These are phyloP conservation scores for Craterocephalus amniculus DNA, from an alignment of 2,797 vertebrate genomes.

Conservation along the genomic window DNA sequence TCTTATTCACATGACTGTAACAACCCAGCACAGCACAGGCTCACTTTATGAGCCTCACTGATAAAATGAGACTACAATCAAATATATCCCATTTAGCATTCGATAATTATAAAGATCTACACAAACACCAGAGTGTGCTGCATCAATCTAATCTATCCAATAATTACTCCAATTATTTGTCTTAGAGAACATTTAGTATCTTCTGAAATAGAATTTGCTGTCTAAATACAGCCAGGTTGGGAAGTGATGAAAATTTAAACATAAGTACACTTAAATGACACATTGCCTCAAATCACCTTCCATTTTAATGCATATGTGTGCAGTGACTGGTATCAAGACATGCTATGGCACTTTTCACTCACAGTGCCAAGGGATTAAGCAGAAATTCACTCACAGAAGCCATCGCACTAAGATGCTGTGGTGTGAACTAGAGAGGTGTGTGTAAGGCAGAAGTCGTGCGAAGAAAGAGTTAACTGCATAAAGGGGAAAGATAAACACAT, in stretches of 20 bases:
- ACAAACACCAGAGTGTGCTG: conserved; percentile 6
- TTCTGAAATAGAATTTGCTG: conserved; percentile 8
- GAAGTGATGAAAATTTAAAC: conserved; percentile 4
- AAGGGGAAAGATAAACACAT: conserved; percentile 81
- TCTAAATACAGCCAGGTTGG: background rate
- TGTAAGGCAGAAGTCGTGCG: conserved; percentile 36
- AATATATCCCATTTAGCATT: conserved; percentile 23
- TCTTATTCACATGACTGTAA: background rate
- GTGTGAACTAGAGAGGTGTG: conserved; percentile 46
- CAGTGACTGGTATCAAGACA: conserved; percentile 40
- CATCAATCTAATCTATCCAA: conserved; percentile 12
- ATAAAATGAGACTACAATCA: conserved; percentile 12
- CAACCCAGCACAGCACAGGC: conserved; percentile 15
- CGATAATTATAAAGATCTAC: conserved; percentile 6
- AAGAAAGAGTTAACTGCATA: conserved; percentile 78
- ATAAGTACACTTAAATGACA: conserved; percentile 14
- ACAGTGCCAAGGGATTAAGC: conserved; percentile 37
- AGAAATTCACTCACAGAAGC: conserved; percentile 37
- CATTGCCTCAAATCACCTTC: conserved; percentile 21
- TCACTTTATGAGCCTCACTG: background rate
- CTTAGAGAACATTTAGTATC: background rate
- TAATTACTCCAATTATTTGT: conserved; percentile 16
- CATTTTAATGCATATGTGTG: conserved; percentile 31
- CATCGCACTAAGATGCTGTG: conserved; percentile 36
- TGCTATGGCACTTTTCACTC: conserved; percentile 59